Conservation (phyloP, 2,888 invertebrate genomes). For the Cylindroiulus punctatus region DNA sequence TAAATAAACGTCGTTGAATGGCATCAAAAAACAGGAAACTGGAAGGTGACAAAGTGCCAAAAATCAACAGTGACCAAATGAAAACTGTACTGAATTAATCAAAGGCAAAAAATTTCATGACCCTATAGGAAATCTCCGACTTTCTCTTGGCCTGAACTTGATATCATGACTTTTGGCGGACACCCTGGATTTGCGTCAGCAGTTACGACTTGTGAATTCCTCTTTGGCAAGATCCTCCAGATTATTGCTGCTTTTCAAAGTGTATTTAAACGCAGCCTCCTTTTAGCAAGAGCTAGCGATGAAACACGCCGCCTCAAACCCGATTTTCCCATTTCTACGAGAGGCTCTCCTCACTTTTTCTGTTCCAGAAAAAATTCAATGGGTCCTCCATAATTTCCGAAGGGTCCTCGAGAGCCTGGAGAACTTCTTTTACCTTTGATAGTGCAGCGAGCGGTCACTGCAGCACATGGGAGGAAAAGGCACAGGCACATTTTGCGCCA, state of each 20-base stretch:
- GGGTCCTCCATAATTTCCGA: constrained; percentile 2
- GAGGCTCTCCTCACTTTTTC: background rate
- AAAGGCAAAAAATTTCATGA: too few relatives aligned
- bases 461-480: background rate
- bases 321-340: background rate
- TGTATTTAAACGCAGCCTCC: background rate
- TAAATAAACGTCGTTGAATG: too few relatives aligned
- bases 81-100: too few relatives aligned
- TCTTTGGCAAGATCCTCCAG: background rate
- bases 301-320: background rate
- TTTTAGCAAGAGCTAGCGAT: background rate
- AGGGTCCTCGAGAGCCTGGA: background rate
- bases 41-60: too few relatives aligned
- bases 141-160: too few relatives aligned
- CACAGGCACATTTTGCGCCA: background rate
- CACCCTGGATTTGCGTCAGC: too few relatives aligned
- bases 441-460: background rate
- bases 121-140: too few relatives aligned
- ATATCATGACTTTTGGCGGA: too few relatives aligned
- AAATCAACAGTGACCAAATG: too few relatives aligned
- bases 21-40: too few relatives aligned
- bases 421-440: background rate
- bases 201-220: background rate
- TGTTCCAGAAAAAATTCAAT: background rate
- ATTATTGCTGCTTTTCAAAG: background rate